Percentiles rank a stretch among this genome's conserved stretches.
These are phyloP conservation scores for Cerastoderma edule DNA, from an alignment of 2,888 invertebrate species.

Conservation along the genomic window DNA sequence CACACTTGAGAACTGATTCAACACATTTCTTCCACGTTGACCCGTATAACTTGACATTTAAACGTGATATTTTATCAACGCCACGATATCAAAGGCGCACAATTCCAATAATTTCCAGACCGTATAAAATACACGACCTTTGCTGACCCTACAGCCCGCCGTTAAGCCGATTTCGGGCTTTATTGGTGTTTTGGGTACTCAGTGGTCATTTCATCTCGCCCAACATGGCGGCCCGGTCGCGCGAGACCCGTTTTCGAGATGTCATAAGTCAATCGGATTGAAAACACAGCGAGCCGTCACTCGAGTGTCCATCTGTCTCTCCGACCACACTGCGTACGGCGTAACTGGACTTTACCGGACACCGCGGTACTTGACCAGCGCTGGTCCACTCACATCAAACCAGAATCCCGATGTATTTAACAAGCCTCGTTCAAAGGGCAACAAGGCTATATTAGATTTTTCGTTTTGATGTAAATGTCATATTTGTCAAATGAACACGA, in stretches of 20 bases:
- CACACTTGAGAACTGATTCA: too few species aligned
- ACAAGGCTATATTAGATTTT: slow-evolving; percentile 14
- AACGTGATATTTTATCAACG: slow-evolving; percentile 39
- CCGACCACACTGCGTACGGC: slow-evolving; percentile 37
- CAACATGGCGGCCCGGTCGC: slow-evolving; percentile 28
- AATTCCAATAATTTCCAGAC: slow-evolving; percentile 37
- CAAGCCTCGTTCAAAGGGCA: slow-evolving; percentile 2
- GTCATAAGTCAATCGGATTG: slow-evolving; percentile 49
- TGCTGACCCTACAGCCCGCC: slow-evolving; percentile 1
- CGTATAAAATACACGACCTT: slow-evolving; percentile 19
- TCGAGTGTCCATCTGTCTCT: slow-evolving; percentile 61
- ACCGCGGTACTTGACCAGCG: not conserved
- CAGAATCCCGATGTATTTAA: not conserved
- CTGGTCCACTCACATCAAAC: slow-evolving; percentile 21
- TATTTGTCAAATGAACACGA: not conserved
- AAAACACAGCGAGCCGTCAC: slow-evolving; percentile 38
- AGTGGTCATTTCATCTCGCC: slow-evolving; percentile 17
- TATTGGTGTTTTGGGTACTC: slow-evolving; percentile 37
- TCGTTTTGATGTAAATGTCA: slow-evolving; percentile 19
- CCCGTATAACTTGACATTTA: slow-evolving; percentile 49
- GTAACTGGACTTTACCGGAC: slow-evolving; percentile 11
- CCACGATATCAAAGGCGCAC: slow-evolving; percentile 21
- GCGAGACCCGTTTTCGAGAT: slow-evolving; percentile 10
- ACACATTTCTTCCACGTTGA: slow-evolving; percentile 24
- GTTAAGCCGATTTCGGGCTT: slow-evolving; percentile 28